A percentile compares a stretch with the other conserved stretches of the same genome.
Evolutionary conservation across 2,113 vertebrate species (phyloP).

Genomic region (Tetrax tetrax): DNA sequence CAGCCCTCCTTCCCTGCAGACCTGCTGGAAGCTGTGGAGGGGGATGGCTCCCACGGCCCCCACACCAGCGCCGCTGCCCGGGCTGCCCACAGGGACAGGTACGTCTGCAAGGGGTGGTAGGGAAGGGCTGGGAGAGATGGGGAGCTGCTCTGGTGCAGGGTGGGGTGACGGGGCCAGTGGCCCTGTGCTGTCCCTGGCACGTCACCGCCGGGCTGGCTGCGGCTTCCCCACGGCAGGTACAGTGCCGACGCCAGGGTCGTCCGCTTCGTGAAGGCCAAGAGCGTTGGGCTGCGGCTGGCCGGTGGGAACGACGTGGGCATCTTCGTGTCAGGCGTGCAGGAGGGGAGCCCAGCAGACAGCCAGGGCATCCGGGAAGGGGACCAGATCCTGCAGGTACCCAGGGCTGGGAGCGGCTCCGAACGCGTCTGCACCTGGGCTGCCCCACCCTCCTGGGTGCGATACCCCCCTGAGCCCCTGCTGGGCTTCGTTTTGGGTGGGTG

Average conservation of each 20-base stretch:
- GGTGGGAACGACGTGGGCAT: conserved; percentile 94
- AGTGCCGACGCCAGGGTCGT: conserved; percentile 78
- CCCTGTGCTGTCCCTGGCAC: neutral
- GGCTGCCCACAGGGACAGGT: conserved; percentile 24
- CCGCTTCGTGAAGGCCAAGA: conserved; percentile 85
- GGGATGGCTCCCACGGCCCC: neutral
- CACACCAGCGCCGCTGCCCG: neutral
- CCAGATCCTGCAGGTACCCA: conserved; percentile 89
- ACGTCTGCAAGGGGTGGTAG: neutral
- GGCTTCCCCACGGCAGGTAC: conserved; percentile 73
- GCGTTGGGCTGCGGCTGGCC: conserved; percentile 86
- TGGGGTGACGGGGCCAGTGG: neutral
- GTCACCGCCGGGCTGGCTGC: rapidly evolving
- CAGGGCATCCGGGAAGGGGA: conserved; percentile 90
- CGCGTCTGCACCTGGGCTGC: neutral
- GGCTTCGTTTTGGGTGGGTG: neutral
- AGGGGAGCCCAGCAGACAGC: conserved; percentile 84
- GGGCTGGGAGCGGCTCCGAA: neutral
- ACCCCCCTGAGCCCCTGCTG: neutral
- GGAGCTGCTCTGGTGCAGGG: neutral
- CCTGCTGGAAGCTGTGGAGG: neutral
- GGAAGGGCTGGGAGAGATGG: neutral
- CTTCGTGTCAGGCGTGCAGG: conserved; percentile 91
- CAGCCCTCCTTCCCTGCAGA: conserved; percentile 40
- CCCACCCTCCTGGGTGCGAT: neutral